These are phyloP conservation scores for Hypsibius dujardini DNA, from an alignment of 1,140 invertebrate species.

Conservation along the genomic window DNA sequence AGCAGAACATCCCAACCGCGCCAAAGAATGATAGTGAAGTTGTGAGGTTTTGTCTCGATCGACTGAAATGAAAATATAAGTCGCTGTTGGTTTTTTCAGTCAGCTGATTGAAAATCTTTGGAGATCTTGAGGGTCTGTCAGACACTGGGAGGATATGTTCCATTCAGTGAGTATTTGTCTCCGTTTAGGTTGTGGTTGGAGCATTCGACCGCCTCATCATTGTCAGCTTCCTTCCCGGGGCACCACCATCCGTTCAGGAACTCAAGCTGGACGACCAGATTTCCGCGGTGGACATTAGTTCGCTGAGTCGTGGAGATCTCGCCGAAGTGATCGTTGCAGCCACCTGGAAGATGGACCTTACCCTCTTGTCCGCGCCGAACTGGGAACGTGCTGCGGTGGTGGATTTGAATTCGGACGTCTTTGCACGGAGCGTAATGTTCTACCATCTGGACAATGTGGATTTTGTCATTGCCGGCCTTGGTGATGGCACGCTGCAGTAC, in stretches of 20 bases:
- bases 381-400: background rate
- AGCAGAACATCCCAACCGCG: too few relatives aligned
- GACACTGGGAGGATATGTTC: too few relatives aligned
- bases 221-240: background rate
- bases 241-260: background rate
- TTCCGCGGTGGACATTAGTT: background rate
- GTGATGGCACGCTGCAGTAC: slow-evolving; percentile 94
- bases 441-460: background rate
- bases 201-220: background rate
- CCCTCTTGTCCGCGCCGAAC: background rate
- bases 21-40: too few relatives aligned
- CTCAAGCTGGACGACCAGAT: background rate
- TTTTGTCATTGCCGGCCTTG: slow-evolving; percentile 47
- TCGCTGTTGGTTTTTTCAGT: too few relatives aligned
- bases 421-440: background rate
- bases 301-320: background rate
- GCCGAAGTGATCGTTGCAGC: background rate
- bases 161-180: too few relatives aligned
- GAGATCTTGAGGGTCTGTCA: too few relatives aligned
- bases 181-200: background rate
- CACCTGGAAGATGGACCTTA: background rate
- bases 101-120: too few relatives aligned
- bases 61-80: too few relatives aligned
- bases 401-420: background rate
- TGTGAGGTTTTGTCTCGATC: too few relatives aligned